Evolutionary conservation across 2,113 vertebrate species (phyloP), one percentile per base, ranked within the genome.

Genomic region (Rhinolophus sinicus): DNA sequence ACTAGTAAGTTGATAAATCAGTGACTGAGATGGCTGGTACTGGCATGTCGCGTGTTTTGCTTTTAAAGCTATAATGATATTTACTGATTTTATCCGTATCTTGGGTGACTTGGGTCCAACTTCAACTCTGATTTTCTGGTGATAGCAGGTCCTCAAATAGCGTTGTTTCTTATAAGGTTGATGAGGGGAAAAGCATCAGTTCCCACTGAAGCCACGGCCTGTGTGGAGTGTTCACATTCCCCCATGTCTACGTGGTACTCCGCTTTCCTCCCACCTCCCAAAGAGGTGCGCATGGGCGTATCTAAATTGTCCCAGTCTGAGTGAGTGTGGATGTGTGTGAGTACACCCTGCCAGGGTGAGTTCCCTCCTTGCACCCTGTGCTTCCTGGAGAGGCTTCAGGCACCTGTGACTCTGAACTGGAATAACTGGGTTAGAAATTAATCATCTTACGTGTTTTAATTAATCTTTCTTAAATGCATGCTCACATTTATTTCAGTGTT

Each of bases 71-170:
- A 1, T 1, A 78, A 30, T 76, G 22, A 26, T 93, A 92, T 93
- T 92, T 82, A 54, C 52, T 96, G 62, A 93, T 93, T 92, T 50
- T 85, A 83, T 86, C 70, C 72, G 33, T 47, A 8, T 80, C 52
- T 94, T 96, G 94, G 87, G 69, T 30, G n/a, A 86, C 60, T 82
- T 96, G 33, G 30, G 26, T 60, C 89, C 33, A 21, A 50, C 77
- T 58, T 97, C 35, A 56, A 8, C 86, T 96, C 33, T 0, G 58
- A 73, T 86, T 81, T 95, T 91, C 91, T 95, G 70, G 50, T 81
- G 33, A 35, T n/a, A 78, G 50, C 52, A 54, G 30, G 33, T 54
- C 30, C 33, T 78, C 5, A 3, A 78, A 78, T 54, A 35, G 54
- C 11, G 30, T 21, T 28, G 30, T 76, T 78, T 78, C 21, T 35